Evolutionary conservation across 53 echinoderm and acorn worm species (phyloP).

Genomic region (Pentamera pediparva): DNA sequence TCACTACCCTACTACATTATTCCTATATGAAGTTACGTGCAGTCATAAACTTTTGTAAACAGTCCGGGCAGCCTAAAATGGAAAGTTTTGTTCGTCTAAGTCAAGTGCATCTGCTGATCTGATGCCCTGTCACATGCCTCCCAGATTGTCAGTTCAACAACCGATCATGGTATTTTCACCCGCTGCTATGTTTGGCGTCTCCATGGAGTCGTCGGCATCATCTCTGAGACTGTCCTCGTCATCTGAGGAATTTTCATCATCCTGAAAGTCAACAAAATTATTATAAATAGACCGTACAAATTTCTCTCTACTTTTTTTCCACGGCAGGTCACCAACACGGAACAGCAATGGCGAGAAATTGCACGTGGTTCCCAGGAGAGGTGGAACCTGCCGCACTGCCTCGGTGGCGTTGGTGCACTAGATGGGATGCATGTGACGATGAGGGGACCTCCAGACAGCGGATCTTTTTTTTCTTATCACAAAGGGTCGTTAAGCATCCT

Average conservation of each 20-base stretch:
- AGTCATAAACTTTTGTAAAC: too few relatives aligned
- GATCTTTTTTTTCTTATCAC: neutral
- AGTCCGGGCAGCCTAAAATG: too few relatives aligned
- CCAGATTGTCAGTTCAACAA: too few relatives aligned
- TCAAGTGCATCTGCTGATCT: too few relatives aligned
- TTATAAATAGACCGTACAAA: neutral
- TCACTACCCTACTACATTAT: too few relatives aligned
- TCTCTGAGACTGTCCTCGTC: neutral
- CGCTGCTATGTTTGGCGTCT: neutral
- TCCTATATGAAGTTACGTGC: too few relatives aligned
- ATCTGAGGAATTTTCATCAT: neutral
- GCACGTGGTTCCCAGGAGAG: neutral
- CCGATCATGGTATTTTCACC: neutral
- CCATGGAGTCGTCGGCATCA: neutral
- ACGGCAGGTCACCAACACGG: neutral
- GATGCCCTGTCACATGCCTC: too few relatives aligned
- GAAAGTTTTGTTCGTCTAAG: too few relatives aligned
- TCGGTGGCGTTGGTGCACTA: neutral
- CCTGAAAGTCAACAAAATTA: neutral
- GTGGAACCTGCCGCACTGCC: neutral
- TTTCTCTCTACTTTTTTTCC: neutral
- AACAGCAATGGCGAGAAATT: neutral
- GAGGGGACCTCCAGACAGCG: neutral
- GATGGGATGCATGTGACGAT: neutral
- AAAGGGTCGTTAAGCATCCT: neutral